A percentile compares a stretch with the other conserved stretches of the same genome.
phyloP scores from a whole-genome alignment of 2,113 vertebrate genomes.

The Erythrocebus patas region DNA sequence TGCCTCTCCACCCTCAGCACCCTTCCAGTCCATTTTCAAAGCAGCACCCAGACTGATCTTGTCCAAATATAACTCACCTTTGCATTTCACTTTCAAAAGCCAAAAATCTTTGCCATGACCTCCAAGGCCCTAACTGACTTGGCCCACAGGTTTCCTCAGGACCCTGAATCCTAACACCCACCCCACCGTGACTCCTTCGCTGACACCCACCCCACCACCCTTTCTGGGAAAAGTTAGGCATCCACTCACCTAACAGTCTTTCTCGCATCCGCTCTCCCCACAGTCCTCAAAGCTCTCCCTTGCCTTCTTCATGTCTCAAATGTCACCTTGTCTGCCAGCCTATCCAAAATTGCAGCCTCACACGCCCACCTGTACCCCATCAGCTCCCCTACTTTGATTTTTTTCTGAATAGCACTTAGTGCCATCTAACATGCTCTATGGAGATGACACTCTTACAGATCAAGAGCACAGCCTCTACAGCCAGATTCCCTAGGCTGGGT shows the following conservation, averaged over 20 bases:
- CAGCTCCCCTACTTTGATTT: neutral
- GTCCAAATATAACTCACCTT: neutral
- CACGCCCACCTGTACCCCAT: rapidly evolving
- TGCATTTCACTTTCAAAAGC: neutral
- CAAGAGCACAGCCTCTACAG: neutral
- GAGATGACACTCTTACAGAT: neutral
- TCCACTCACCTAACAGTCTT: neutral
- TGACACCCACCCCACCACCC: too few relatives aligned
- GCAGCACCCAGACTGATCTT: neutral
- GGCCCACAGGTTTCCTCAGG: neutral
- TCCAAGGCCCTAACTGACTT: too few relatives aligned
- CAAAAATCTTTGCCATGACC: neutral
- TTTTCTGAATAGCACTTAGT: neutral
- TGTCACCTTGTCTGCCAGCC: neutral
- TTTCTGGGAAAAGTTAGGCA: neutral
- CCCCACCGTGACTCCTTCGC: neutral
- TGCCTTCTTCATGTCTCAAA: neutral
- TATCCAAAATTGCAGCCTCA: neutral
- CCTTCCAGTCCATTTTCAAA: neutral
- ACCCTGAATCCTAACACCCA: too few relatives aligned
- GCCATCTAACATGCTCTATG: neutral
- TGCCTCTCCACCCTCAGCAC: rapidly evolving
- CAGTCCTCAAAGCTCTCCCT: neutral
- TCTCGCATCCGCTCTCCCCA: neutral
- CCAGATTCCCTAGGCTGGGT: neutral